Evolutionary conservation across 37 sponge, comb jelly and placozoan genomes (phyloP), one percentile per base, ranked within the genome.

Genomic region (Eunapius fragilis): DNA sequence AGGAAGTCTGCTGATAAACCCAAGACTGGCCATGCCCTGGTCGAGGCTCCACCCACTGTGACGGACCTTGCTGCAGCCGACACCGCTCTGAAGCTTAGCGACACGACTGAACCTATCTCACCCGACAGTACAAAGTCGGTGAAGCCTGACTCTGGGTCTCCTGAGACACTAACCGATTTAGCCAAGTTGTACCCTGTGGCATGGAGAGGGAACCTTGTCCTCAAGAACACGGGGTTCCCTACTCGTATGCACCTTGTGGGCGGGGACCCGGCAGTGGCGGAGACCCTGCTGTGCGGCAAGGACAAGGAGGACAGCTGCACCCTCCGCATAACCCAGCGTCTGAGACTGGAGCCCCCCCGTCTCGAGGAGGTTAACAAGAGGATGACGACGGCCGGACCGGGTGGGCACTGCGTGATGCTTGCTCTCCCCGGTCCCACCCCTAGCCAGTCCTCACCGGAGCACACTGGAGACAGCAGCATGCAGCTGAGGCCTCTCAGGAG

Each of bases 311-410:
- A 85, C 24, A 35, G 70, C 31, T 75, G 67, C 72, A 58, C 87
- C 0, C 84, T 93, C 22, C 86, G 89, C 19, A 92, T 98, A 37
- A 94, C 96, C 41, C 98, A 98, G 58, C 84, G 98, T n/a, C 90
- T 98, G 27, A 93, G 97, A 32, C 86, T 98, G 0, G 98, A 98
- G 76, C 94, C 90, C 35, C 47, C 91, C 7, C 78, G 97, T n/a
- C 92, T 98, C 26, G 98, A 96, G 37, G 97, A 98, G 86, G 95
- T 98, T 0, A 96, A 96, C 73, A 93, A 94, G 77, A 89, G 95
- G n/a, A 86, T 98, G 70, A 31, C 80, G 17, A 84, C 84, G 50
- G 98, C 98, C 26, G 98, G 98, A 0, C 94, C 94, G 26, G 90
- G 87, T 49, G 92, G 94, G 3, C 90, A 94, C 50, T 96, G 97